phyloP scores from a whole-genome alignment of 2,888 invertebrate species.

The Drosophila basisetae region DNA sequence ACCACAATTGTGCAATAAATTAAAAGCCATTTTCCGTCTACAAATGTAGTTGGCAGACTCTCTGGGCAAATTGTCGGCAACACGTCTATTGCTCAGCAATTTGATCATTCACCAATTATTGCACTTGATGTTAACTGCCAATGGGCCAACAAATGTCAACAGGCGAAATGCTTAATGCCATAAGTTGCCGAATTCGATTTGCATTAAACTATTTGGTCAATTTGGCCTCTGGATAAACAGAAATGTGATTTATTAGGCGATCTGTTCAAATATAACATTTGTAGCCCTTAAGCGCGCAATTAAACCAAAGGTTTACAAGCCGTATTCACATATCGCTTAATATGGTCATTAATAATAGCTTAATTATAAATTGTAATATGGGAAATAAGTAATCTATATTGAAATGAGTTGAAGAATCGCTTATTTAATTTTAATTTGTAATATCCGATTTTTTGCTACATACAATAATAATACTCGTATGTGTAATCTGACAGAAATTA shows the following conservation, averaged over 20 bases:
- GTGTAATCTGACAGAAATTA: not conserved
- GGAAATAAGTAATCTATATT: not conserved
- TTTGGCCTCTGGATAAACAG: not conserved
- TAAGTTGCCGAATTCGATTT: constrained; percentile 6
- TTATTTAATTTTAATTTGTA: not conserved
- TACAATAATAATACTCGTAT: not conserved
- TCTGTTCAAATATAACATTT: not conserved
- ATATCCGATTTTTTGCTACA: not conserved
- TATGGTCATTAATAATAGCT: not conserved
- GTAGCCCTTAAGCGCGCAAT: not conserved
- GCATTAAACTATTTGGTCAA: constrained; percentile 5
- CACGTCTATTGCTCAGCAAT: constrained; percentile 1
- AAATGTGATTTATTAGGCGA: not conserved
- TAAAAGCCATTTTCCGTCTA: constrained; percentile 27
- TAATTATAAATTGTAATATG: not conserved
- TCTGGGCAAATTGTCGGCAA: constrained; percentile 18
- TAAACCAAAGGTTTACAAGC: not conserved
- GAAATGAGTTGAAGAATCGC: not conserved
- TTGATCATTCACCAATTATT: constrained; percentile 20
- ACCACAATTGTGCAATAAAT: constrained; percentile 51
- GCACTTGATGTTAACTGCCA: constrained; percentile 21
- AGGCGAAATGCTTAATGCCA: not conserved
- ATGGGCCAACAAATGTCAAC: constrained; percentile 3
- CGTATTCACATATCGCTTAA: not conserved
- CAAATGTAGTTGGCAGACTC: constrained; percentile 27